Evolutionary conservation across 2,113 vertebrate genomes (phyloP), one percentile per base, ranked within the genome.

Genomic region (Fregetta grallaria): DNA sequence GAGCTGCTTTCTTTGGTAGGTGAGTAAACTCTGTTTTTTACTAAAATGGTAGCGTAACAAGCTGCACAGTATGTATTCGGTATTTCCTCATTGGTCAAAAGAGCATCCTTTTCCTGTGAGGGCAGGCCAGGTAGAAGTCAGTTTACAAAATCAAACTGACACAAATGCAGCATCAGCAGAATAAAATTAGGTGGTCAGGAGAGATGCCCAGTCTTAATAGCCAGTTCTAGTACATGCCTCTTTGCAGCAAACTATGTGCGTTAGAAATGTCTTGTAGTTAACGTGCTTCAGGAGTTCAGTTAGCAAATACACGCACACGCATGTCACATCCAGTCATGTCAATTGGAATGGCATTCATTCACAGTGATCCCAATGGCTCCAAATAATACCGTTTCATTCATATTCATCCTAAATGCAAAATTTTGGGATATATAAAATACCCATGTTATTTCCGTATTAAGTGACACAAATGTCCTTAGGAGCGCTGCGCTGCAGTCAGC

Each of bases 41-140:
- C 58, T 45, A 45, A 85, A 53, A 50, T 18, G n/a, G 32, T 45
- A 87, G 40, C 6, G 6, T 42, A 36, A 74, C 36, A 65, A 61
- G 22, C 38, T 66, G n/a, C 2, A 1, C 2, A 3, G 20, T 50
- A 9, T 27, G 27, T n/a, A 8, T 44, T 72, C 12, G 8, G 0
- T 29, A 49, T 34, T 86, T 86, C 32, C 40, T 45, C 6, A 10
- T 27, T 36, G 40, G 25, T 56, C 21, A 22, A 55, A 36, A 78
- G 61, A 74, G 11, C 40, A 86, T 78, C 40, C 18, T 81, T 55
- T 50, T 49, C 40, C 72, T 66, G 25, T 4, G 7, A n/a, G 36
- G 70, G 76, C 44, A 80, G 34, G 26, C 13, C 42, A 73, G 13
- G 23, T 52, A 38, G 23, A 49, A 76, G 34, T 63, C 44, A 26